Percentiles rank a stretch among this genome's conserved stretches.
Evolutionary conservation across 2,797 vertebrate genomes (phyloP).

Genomic region (Danio aesculapii): DNA sequence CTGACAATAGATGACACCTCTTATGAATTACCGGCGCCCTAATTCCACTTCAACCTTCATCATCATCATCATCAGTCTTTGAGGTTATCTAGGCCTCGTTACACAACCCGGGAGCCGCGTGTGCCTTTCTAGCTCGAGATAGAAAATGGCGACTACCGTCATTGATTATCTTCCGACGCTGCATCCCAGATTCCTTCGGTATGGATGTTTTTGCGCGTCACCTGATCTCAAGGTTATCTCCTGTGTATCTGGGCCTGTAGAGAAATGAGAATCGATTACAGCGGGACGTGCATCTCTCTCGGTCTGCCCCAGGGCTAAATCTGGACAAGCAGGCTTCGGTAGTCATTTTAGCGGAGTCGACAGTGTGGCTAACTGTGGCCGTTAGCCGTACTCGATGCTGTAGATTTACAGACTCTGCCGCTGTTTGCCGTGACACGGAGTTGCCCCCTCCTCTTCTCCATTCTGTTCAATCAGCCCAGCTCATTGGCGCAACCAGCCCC

Average conservation of each 20-base stretch:
- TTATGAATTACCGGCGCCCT: constrained; percentile 53
- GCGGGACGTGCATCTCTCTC: constrained; percentile 30
- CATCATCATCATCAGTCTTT: constrained; percentile 50
- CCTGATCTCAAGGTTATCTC: constrained; percentile 61
- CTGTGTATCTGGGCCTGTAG: constrained; percentile 38
- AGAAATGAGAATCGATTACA: constrained; percentile 52
- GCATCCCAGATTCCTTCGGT: constrained; percentile 16
- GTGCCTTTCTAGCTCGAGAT: constrained; percentile 10
- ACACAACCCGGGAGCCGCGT: constrained; percentile 23
- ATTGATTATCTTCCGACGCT: constrained; percentile 25
- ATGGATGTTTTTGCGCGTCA: constrained; percentile 44
- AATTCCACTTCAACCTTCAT: constrained; percentile 53
- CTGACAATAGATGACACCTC: constrained; percentile 64
- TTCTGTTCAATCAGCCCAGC: constrained; percentile 72
- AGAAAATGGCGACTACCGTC: constrained; percentile 25
- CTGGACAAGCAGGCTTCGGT: constrained; percentile 36
- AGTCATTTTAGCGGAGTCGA: constrained; percentile 40
- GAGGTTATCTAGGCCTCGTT: constrained; percentile 50
- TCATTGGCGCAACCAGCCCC: constrained; percentile 45
- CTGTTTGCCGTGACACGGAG: constrained; percentile 42
- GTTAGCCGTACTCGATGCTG: constrained; percentile 22
- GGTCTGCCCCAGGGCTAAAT: constrained; percentile 42
- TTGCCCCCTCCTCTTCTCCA: constrained; percentile 57
- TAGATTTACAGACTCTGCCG: constrained; percentile 44
- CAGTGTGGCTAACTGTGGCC: constrained; percentile 47